phyloP scores from a whole-genome alignment of 2,113 vertebrate species.

The Zonotrichia leucophrys region DNA sequence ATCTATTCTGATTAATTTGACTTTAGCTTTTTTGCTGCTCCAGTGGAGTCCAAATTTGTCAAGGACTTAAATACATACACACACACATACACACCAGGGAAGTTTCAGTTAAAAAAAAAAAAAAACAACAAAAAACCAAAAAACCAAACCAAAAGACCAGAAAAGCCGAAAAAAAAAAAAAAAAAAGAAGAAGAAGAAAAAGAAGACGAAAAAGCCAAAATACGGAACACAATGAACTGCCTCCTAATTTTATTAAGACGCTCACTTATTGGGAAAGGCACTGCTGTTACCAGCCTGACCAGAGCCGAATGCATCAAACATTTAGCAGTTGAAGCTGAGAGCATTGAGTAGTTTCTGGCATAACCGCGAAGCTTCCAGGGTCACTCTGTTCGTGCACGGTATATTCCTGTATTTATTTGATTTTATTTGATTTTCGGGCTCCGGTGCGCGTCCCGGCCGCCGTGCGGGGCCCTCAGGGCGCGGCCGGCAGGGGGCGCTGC shows the following conservation, averaged over 20 bases:
- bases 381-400: fast-evolving
- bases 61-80: conserved; percentile 48
- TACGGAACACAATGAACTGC: not conserved
- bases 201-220: not conserved
- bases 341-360: not conserved
- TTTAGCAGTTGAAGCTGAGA: not conserved
- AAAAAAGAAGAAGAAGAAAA: not conserved
- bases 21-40: conserved; percentile 67
- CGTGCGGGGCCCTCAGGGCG: too few relatives aligned
- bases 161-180: not conserved
- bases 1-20: conserved; percentile 74
- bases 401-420: not conserved
- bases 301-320: not conserved
- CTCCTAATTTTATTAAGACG: conserved; percentile 5
- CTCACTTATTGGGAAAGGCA: not conserved
- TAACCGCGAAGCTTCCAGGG: not conserved
- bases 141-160: not conserved
- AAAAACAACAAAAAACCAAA: not conserved
- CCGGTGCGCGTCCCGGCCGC: too few relatives aligned
- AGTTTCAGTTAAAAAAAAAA: not conserved
- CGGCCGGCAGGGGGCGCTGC: not conserved
- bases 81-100: not conserved
- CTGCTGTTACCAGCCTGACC: not conserved
- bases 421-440: too few relatives aligned
- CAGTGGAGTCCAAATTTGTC: conserved; percentile 71